phyloP scores from a whole-genome alignment of 1,140 invertebrate species.

The Teleogryllus occipitalis region DNA sequence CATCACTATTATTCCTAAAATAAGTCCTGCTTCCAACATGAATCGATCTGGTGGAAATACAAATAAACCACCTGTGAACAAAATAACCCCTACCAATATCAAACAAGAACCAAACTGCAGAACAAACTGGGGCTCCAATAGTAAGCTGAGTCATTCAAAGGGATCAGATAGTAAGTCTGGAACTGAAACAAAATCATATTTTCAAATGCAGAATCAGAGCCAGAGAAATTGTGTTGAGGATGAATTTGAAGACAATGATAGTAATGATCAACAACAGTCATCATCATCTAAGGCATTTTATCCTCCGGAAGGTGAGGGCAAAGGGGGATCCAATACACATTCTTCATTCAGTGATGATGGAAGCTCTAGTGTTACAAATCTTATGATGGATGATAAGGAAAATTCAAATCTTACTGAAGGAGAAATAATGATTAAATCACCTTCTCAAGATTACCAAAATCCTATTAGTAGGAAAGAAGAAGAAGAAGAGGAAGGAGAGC shows the following conservation, averaged over 20 bases:
- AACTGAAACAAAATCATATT: constrained; percentile 22
- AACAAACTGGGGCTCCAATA: constrained; percentile 27
- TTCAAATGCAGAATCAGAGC: background rate
- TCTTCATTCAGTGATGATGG: constrained; percentile 15
- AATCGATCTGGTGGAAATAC: background rate
- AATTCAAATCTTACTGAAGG: constrained; percentile 5
- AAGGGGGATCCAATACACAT: constrained; percentile 7
- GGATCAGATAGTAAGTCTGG: constrained; percentile 11
- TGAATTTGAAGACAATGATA: background rate
- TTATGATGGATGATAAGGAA: background rate
- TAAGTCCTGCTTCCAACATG: constrained; percentile 6
- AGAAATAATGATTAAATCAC: constrained; percentile 11
- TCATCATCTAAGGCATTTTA: background rate
- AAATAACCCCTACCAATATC: background rate
- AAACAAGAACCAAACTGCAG: constrained; percentile 23
- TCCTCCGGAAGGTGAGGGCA: background rate
- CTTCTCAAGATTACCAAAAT: constrained; percentile 21
- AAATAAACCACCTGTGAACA: background rate
- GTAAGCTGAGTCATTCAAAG: background rate
- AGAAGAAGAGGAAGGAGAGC: constrained; percentile 23
- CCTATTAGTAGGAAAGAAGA: constrained; percentile 22
- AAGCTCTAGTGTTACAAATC: constrained; percentile 14
- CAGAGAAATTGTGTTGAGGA: background rate
- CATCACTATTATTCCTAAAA: constrained; percentile 55
- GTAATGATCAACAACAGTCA: background rate